Evolutionary conservation across 2,113 vertebrate genomes (phyloP).

Genomic region (Scortum barcoo): DNA sequence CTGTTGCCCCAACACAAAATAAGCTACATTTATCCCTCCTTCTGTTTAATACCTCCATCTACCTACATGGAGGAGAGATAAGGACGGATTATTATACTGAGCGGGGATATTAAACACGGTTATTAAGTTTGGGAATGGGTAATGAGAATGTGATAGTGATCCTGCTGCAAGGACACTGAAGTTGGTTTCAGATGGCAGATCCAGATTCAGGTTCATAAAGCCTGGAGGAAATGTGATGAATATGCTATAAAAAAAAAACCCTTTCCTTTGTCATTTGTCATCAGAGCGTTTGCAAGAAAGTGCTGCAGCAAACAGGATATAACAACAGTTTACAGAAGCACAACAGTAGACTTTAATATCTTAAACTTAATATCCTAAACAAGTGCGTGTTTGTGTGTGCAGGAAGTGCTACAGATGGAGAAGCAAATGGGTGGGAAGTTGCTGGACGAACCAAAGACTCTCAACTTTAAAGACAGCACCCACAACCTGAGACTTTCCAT

Average conservation of each 20-base stretch:
- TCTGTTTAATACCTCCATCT: slow-evolving; percentile 64
- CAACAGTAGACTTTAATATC: not conserved
- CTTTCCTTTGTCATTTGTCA: slow-evolving; percentile 20
- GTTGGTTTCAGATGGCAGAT: slow-evolving; percentile 48
- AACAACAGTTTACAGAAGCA: slow-evolving; percentile 6
- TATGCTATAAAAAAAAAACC: slow-evolving; percentile 26
- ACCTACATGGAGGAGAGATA: slow-evolving; percentile 67
- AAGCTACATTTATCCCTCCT: slow-evolving; percentile 55
- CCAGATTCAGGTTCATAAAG: slow-evolving; percentile 48
- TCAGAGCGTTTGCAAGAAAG: slow-evolving; percentile 4
- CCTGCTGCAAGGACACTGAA: slow-evolving; percentile 58
- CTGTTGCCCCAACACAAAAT: slow-evolving; percentile 41
- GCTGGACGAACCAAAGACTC: slow-evolving; percentile 95
- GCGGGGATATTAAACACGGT: slow-evolving; percentile 67
- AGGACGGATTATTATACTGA: slow-evolving; percentile 65
- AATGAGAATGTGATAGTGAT: slow-evolving; percentile 73
- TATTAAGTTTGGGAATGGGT: slow-evolving; percentile 72
- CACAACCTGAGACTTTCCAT: slow-evolving; percentile 97
- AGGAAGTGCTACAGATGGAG: slow-evolving; percentile 98
- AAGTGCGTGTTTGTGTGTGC: slow-evolving; percentile 24
- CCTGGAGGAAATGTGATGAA: slow-evolving; percentile 18
- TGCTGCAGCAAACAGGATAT: slow-evolving; percentile 8
- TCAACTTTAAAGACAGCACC: slow-evolving; percentile 97
- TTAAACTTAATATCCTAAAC: not conserved
- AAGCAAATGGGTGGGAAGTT: slow-evolving; percentile 97